Evolutionary conservation across 35 echinoderm and acorn worm genomes (phyloP).

Genomic region (Diadema setosum): DNA sequence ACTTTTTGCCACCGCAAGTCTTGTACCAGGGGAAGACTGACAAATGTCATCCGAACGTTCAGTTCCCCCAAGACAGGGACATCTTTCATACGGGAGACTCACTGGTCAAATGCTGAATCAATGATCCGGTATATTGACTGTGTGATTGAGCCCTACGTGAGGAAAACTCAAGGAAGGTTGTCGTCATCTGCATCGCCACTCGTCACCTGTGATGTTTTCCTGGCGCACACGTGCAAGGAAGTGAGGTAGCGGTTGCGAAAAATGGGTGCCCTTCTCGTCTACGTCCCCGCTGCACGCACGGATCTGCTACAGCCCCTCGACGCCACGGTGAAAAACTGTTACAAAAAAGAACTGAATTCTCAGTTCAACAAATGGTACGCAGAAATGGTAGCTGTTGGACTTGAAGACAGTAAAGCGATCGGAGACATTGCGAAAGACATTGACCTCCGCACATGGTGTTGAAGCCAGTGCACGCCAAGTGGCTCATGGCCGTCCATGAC

Average conservation of each 20-base stretch:
- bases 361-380: slow-evolving; percentile 27
- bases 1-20: slow-evolving; percentile 26
- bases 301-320: slow-evolving; percentile 19
- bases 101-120: background rate
- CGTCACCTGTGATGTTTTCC: slow-evolving; percentile 35
- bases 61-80: slow-evolving; percentile 39
- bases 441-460: background rate
- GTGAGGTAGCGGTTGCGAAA: background rate
- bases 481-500: slow-evolving; percentile 3
- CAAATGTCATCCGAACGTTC: background rate
- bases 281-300: slow-evolving; percentile 11
- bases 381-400: background rate
- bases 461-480: slow-evolving; percentile 24
- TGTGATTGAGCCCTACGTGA: slow-evolving; percentile 19
- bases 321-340: background rate
- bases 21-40: slow-evolving; percentile 28
- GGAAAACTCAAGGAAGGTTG: background rate
- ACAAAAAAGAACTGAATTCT: background rate
- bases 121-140: slow-evolving; percentile 38
- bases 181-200: background rate
- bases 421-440: background rate
- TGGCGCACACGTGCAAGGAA: background rate
- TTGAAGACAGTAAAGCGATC: background rate
- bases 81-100: slow-evolving; percentile 23
- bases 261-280: background rate